Base-by-base conservation (phyloP, 2,797 vertebrate genomes). In the Chaenodraco wilsoni region DNA sequence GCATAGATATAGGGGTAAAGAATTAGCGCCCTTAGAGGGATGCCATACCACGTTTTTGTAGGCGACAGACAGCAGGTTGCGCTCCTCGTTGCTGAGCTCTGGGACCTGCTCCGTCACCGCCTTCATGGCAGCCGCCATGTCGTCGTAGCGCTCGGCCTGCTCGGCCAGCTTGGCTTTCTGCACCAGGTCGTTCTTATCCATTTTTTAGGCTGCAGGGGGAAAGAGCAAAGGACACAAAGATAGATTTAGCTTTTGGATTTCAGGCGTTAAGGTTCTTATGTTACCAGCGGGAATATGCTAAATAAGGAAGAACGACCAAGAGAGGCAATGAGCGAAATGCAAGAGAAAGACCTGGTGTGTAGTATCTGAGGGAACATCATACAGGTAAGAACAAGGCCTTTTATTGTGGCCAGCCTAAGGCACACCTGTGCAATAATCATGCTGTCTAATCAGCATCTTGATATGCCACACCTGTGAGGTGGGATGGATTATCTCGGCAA, bases 111-210 rank as follows among this genome's bases (percentile, higher is more conserved):
- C 97, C 46, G 97, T 98, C 92, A 99, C 97, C 33, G 91, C 87
- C 93, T 98, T 99, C 98, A 99, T 99, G 94, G 95, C 95, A 80
- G 94, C 93, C 84, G 97, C 97, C 98, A 99, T 99, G 94, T 99
- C 98, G 84, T 99, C 98, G 12, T 98, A 99, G 89, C 97, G 97
- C 93, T 99, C 98, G 63, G 97, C 97, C 96, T 99, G 98, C 95
- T 99, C 98, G 55, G 97, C 94, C 95, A 99, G 94, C 94, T 98
- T 99, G 95, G 97, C 97, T 94, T 96, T 98, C 94, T 97, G 96
- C 91, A 99, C 97, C 94, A 98, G 95, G 86, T 99, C 98, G 78
- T 95, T 95, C 94, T 97, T 99, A 82, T 92, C 91, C 90, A 92
- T 92, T 79, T 21, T 87, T 87, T 85, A 79, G 74, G 86, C 89